Evolutionary conservation across 2,888 invertebrate genomes (phyloP), one percentile per base, ranked within the genome.

Genomic region (Erynnis tages): DNA sequence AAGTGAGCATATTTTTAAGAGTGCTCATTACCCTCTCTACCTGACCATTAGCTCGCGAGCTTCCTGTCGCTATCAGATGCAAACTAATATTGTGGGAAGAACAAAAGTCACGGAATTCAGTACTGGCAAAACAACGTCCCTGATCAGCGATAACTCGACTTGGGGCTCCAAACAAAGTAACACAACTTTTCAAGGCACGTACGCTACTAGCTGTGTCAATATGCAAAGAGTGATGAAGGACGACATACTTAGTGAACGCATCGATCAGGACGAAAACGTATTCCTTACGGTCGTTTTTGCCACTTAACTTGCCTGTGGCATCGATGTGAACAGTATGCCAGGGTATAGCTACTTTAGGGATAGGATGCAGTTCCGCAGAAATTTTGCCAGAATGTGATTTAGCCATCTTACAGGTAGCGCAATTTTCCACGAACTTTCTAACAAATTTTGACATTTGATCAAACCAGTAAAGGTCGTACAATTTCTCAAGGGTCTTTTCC

Each of bases 241-340:
- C 21, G 0, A 60, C 53, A 17, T 57, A 64, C 37, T 65, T 65
- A 0, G 60, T 64, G 37, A 65, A 67, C 0, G 35, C 54, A 5
- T 69, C 66, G 0, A 66, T 62, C 0, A 62, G 54, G 0, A 65
- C 66, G 0, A 56, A 61, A 4, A 8, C 29, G 21, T 68, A 66
- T 19, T 68, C 61, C 6, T 21, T 6, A 4, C 6, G 3, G 3
- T 3, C 21, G 6, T 21, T 21, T 6, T 21, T 21, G 21, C 21
- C 21, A 21, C 21, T 21, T 6, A 21, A 6, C 21, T 21, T 21
- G 6, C 21, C 21, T 4, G 21, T 59, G 1, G 62, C 13, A 16
- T 67, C 66, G 0, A 66, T 55, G 19, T 66, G 64, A 1, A 69
- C 17, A 0, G 67, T 68, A 17, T 68, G 65, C 63, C 62, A 69